A percentile compares a stretch with the other conserved stretches of the same genome.
Evolutionary conservation across 2,113 vertebrate genomes (phyloP).

Genomic region (Hippocampus zosterae): DNA sequence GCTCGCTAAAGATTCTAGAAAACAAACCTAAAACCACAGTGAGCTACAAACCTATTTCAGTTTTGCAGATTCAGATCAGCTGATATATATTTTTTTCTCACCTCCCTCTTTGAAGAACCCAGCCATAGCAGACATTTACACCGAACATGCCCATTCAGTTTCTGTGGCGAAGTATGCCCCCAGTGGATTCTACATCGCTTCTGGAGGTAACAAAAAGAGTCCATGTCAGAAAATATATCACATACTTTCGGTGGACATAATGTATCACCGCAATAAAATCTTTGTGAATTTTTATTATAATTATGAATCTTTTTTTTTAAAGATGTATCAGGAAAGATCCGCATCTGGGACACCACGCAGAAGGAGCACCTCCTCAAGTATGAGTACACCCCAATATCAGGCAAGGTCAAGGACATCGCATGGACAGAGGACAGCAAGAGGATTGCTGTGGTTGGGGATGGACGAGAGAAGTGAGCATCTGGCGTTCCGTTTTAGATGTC

Average conservation of each 20-base stretch:
- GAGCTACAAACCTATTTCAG: neutral
- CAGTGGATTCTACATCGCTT: slow-evolving; percentile 95
- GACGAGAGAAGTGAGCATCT: slow-evolving; percentile 87
- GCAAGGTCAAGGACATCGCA: slow-evolving; percentile 89
- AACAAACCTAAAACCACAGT: neutral
- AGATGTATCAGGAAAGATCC: slow-evolving; percentile 90
- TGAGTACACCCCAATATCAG: slow-evolving; percentile 89
- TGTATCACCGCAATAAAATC: neutral
- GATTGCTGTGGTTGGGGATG: slow-evolving; percentile 89
- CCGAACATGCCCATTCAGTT: slow-evolving; percentile 89
- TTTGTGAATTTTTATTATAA: neutral
- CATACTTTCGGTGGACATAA: neutral
- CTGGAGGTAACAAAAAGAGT: slow-evolving; percentile 78
- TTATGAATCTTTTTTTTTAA: neutral
- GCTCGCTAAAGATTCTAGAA: neutral
- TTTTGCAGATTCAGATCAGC: neutral
- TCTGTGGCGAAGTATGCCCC: slow-evolving; percentile 91
- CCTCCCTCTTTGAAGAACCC: slow-evolving; percentile 78
- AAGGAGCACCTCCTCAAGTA: slow-evolving; percentile 94
- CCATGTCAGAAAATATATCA: neutral
- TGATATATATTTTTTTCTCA: slow-evolving; percentile 12
- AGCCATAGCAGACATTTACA: slow-evolving; percentile 92
- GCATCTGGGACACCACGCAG: slow-evolving; percentile 98
- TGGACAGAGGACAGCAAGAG: slow-evolving; percentile 98
- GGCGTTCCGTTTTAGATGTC: neutral